Evolutionary conservation across 92 coral and sea anemone genomes (phyloP).

Genomic region (Isaurus tuberculatus): DNA sequence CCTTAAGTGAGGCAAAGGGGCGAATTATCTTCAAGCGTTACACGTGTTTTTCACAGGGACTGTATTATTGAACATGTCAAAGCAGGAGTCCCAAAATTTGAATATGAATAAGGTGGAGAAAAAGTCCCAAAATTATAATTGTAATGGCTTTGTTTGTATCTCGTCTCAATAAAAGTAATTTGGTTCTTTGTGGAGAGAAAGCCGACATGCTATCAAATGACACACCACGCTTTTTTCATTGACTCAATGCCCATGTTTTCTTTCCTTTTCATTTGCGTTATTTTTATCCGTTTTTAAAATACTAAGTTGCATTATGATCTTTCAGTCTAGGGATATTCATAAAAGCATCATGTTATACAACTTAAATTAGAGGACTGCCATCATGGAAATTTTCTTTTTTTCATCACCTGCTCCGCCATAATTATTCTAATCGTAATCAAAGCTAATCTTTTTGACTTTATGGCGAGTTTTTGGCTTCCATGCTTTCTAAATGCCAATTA

Average conservation of each 20-base stretch:
- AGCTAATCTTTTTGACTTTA: no score
- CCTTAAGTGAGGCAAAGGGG: not conserved
- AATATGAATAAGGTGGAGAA: conserved; percentile 51
- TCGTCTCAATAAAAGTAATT: not conserved
- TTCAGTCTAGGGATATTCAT: no score
- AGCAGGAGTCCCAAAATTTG: conserved; percentile 53
- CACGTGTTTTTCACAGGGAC: conserved; percentile 35
- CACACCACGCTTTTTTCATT: not conserved
- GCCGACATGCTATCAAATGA: not conserved
- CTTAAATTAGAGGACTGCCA: no score
- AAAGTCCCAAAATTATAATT: conserved; percentile 65
- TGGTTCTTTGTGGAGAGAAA: not conserved
- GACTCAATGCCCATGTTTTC: not conserved
- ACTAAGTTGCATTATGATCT: no score
- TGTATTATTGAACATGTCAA: not conserved
- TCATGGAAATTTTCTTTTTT: no score
- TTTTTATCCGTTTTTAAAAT: not conserved
- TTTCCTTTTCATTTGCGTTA: not conserved
- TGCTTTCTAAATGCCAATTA: no score
- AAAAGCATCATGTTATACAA: not conserved
- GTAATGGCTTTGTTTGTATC: conserved; percentile 37
- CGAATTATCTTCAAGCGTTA: not conserved
- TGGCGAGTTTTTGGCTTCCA: no score
- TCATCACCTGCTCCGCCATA: no score
- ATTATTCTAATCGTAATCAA: no score